phyloP scores from a whole-genome alignment of 92 coral and sea anemone genomes.

The Pocillopora meandrina region DNA sequence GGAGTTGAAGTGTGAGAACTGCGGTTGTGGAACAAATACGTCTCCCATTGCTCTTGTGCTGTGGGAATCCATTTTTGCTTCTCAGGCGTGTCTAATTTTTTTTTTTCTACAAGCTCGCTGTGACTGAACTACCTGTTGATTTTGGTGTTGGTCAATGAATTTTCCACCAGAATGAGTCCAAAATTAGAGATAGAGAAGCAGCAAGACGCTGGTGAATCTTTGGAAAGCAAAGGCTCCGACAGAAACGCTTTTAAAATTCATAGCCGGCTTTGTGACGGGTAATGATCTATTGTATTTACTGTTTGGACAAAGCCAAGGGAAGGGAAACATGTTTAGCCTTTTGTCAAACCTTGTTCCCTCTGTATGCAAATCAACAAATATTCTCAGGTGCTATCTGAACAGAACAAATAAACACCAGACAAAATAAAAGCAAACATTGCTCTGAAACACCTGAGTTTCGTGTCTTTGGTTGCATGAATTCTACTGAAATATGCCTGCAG shows the following conservation, averaged over 20 bases:
- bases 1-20: conserved; percentile 5
- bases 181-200: background rate
- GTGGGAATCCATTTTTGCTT: conserved; percentile 23
- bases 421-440: background rate
- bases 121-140: conserved; percentile 29
- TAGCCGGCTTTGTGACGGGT: conserved; percentile 9
- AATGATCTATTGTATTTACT: background rate
- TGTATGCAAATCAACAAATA: conserved; percentile 30
- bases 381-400: conserved; percentile 30
- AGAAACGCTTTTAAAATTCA: background rate
- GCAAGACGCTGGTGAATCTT: background rate
- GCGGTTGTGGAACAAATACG: conserved; percentile 6
- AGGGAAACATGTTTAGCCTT: conserved; percentile 15
- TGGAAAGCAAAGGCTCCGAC: too few relatives aligned
- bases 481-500: background rate
- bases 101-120: background rate
- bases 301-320: conserved; percentile 2
- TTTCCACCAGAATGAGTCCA: conserved; percentile 28
- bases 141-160: conserved; percentile 30
- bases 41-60: conserved; percentile 22
- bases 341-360: conserved; percentile 14
- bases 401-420: conserved; percentile 20
- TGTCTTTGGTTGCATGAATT: background rate
- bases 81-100: background rate
- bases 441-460: background rate